phyloP scores from a whole-genome alignment of 2,797 vertebrate species.

The Pyrrhura leucotis region DNA sequence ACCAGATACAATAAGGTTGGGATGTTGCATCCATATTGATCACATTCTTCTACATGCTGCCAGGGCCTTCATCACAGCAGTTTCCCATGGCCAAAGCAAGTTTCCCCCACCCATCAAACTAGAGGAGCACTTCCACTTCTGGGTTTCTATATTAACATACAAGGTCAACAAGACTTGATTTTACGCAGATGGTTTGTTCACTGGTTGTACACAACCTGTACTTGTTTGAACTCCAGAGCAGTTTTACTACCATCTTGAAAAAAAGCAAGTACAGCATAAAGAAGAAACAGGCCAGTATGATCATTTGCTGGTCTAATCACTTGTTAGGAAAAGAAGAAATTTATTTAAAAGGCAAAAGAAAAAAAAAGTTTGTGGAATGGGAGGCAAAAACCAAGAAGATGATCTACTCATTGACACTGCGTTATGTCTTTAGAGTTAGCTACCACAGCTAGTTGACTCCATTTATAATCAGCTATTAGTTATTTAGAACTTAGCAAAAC shows the following conservation, averaged over 20 bases:
- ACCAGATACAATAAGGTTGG: neutral
- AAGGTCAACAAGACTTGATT: neutral
- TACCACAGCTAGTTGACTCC: neutral
- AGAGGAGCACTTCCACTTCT: neutral
- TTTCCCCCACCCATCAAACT: neutral
- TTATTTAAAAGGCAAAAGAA: neutral
- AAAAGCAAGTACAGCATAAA: neutral
- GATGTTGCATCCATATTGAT: neutral
- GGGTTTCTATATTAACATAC: neutral
- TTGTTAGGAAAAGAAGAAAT: neutral
- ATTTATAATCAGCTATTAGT: neutral
- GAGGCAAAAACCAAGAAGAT: neutral
- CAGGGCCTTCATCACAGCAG: neutral
- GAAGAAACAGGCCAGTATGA: neutral
- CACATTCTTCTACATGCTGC: neutral
- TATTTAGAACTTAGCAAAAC: neutral
- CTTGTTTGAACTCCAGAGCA: neutral
- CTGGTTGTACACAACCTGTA: neutral
- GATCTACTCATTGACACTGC: neutral
- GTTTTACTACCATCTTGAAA: neutral
- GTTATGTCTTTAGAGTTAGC: neutral
- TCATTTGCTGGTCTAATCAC: neutral
- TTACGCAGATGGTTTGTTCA: neutral
- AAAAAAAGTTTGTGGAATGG: neutral
- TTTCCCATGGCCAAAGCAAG: neutral